Percentiles rank a stretch among this genome's conserved stretches.
These are phyloP conservation scores for Ornithoptera priamus DNA, from an alignment of 2,888 invertebrate genomes.

Conservation along the genomic window DNA sequence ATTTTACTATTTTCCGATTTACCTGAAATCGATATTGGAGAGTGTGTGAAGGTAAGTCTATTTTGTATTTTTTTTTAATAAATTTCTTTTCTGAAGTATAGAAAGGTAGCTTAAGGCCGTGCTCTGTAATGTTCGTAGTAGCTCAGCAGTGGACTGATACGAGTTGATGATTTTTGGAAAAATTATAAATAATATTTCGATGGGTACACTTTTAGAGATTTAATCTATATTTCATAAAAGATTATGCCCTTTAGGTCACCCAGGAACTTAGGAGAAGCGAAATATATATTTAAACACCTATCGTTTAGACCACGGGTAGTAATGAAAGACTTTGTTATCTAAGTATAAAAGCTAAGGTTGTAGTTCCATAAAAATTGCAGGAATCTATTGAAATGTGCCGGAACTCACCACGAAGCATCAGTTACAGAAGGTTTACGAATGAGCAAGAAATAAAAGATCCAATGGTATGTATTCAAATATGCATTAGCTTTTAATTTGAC, in stretches of 20 bases:
- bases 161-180: no score
- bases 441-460: conserved; percentile 63
- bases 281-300: no score
- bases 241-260: no score
- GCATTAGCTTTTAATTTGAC: no score
- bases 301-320: neutral
- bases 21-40: conserved; percentile 97
- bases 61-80: neutral
- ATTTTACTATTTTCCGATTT: conserved; percentile 99
- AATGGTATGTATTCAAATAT: conserved; percentile 56
- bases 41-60: conserved; percentile 84
- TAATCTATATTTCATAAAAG: no score
- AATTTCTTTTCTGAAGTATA: neutral
- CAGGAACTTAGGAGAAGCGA: no score
- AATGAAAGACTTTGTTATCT: conserved; percentile 6
- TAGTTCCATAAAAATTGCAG: conserved; percentile 41
- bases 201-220: no score
- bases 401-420: conserved; percentile 92
- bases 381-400: conserved; percentile 93
- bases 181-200: no score
- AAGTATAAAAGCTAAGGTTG: neutral
- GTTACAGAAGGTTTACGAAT: conserved; percentile 88
- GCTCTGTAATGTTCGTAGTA: no score
- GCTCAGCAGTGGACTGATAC: no score
- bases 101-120: no score